Evolutionary conservation across 2,113 vertebrate species (phyloP).

Genomic region (Abramis brama): DNA sequence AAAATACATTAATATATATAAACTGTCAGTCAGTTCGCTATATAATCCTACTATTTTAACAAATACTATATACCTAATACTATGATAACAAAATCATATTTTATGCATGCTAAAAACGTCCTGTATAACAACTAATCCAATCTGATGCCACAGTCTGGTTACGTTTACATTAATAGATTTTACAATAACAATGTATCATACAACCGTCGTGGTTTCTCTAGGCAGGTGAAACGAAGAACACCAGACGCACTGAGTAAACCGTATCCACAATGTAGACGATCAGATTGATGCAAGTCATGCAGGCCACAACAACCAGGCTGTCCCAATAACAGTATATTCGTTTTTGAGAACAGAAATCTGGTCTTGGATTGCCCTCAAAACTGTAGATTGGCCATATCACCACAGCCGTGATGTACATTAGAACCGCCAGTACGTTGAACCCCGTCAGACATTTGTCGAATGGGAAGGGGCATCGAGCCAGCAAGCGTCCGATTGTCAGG

Average conservation of each 20-base stretch:
- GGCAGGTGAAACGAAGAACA: slow-evolving; percentile 70
- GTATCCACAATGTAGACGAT: slow-evolving; percentile 83
- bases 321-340: slow-evolving; percentile 59
- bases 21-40: not conserved
- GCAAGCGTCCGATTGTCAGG: slow-evolving; percentile 79
- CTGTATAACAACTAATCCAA: not conserved
- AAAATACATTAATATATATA: not conserved
- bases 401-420: slow-evolving; percentile 82
- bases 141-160: not conserved
- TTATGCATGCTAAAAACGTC: not conserved
- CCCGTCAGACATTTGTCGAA: slow-evolving; percentile 78
- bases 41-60: not conserved
- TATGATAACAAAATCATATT: not conserved
- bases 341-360: rapidly evolving
- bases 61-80: not conserved
- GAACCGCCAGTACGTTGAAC: slow-evolving; percentile 78
- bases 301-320: slow-evolving; percentile 71
- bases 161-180: not conserved
- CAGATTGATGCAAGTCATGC: slow-evolving; percentile 84
- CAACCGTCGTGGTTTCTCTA: slow-evolving; percentile 35
- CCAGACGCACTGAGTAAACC: slow-evolving; percentile 78
- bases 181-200: not conserved
- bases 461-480: slow-evolving; percentile 68
- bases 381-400: slow-evolving; percentile 86
- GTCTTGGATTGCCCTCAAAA: slow-evolving; percentile 52